Evolutionary conservation across 2,797 vertebrate genomes (phyloP).

Genomic region (Mus spretus): DNA sequence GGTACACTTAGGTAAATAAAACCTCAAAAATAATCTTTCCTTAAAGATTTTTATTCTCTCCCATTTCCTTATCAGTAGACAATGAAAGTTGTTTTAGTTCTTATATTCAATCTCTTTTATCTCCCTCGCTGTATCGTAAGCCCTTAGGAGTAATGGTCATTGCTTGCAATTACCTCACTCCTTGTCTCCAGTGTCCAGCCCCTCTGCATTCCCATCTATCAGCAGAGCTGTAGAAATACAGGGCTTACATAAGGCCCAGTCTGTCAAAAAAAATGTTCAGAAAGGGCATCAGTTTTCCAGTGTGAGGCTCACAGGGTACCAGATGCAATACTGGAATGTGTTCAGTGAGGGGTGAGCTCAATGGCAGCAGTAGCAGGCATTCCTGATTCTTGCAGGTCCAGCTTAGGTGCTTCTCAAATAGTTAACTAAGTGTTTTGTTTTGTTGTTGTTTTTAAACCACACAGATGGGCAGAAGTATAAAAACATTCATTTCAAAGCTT

Average conservation of each 20-base stretch:
- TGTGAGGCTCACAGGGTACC: neutral
- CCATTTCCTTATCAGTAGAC: neutral
- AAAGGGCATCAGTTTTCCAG: neutral
- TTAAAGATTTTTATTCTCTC: neutral
- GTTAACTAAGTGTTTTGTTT: slow-evolving; percentile 27
- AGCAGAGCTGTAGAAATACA: neutral
- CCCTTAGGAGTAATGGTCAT: neutral
- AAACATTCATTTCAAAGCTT: slow-evolving; percentile 66
- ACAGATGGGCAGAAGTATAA: slow-evolving; percentile 44
- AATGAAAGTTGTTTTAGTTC: neutral
- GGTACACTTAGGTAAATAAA: neutral
- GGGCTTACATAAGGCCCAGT: neutral
- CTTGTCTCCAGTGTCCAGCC: neutral
- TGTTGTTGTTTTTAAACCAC: neutral
- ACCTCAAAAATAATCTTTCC: slow-evolving; percentile 21
- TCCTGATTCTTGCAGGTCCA: neutral
- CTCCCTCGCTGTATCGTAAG: neutral
- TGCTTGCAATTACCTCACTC: neutral
- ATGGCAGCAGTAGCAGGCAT: neutral
- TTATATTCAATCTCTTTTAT: neutral
- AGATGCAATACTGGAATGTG: neutral
- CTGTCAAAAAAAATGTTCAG: neutral
- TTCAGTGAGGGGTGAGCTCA: neutral
- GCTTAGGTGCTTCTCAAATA: slow-evolving; percentile 10
- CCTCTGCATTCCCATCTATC: neutral